Conservation (phyloP, 2,113 vertebrate genomes). For the Typhlomys cinereus region DNA sequence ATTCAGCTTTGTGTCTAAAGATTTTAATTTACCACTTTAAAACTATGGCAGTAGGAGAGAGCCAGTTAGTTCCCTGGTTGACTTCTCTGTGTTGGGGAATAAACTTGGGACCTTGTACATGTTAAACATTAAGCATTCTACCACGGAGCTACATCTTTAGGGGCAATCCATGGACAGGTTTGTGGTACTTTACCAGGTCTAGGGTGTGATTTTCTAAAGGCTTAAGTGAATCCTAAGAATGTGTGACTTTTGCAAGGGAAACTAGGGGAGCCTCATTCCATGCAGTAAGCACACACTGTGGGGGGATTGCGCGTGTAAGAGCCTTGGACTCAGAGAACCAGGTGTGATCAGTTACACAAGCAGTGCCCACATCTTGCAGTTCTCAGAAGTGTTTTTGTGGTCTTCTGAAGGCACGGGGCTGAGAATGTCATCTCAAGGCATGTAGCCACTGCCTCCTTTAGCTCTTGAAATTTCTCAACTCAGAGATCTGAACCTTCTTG, state of each 20-base stretch:
- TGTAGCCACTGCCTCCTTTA: too few relatives aligned
- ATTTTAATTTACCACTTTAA: background rate
- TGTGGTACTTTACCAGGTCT: background rate
- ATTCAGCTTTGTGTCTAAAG: background rate
- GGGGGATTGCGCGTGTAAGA: too few relatives aligned
- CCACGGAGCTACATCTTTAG: background rate
- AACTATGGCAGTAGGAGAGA: too few relatives aligned
- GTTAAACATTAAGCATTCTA: too few relatives aligned
- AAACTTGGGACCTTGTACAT: background rate
- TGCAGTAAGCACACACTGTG: background rate
- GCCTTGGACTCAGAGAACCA: background rate
- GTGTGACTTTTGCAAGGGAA: background rate
- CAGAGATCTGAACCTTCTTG: background rate
- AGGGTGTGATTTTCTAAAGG: background rate
- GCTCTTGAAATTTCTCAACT: background rate
- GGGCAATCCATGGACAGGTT: background rate
- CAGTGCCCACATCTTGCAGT: rapidly evolving
- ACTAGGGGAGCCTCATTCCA: background rate
- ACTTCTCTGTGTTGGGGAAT: background rate
- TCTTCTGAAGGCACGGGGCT: background rate
- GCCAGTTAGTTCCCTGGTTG: background rate
- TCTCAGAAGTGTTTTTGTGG: background rate
- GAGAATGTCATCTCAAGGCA: background rate
- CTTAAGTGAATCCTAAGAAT: background rate
- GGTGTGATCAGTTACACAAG: background rate